Evolutionary conservation across 1,140 invertebrate species (phyloP), one percentile per base, ranked within the genome.

Genomic region (Drosophila hydei): DNA sequence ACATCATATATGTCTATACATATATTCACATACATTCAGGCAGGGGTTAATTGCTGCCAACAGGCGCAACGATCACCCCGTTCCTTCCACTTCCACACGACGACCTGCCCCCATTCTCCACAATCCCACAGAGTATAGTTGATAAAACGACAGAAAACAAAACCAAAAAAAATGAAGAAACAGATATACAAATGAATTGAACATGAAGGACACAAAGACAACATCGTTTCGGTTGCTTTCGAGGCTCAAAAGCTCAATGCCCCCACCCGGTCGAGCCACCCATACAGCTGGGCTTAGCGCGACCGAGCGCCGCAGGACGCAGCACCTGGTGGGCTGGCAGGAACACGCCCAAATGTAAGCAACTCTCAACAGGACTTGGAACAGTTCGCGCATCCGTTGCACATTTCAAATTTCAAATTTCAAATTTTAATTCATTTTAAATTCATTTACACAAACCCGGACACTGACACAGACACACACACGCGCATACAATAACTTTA

Each of bases 191-290:
- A 40, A 42, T 52, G 50, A 47, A 63, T 56, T 50, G 45, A 70
- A 48, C 9, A 27, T 52, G 43, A 55, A 50, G 19, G 59, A 55
- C 67, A 63, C 58, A 63, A 60, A 40, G 51, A 54, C 60, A 55
- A 63, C 23, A 55, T 70, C 51, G 67, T 62, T 70, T 70, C 67
- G 51, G 30, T 55, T 54, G 51, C 56, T 52, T 42, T 68, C 11
- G 14, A 51, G 30, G 43, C 16, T 42, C 60, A 38, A 33, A 14
- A 38, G 43, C 19, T 12, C 19, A 47, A 19, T n/a, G 51, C 18
- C 33, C 51, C 21, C 30, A 14, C 19, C 9, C 30, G 30, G 30
- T n/a, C 38, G 14, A 14, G 47, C 47, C 7, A 14, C 7, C 23
- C 23, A 48, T 4, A n/a, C 23, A 50, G 25, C 47, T 16, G n/a